Evolutionary conservation across 2,797 vertebrate genomes (phyloP).

Genomic region (Tapera naevia): DNA sequence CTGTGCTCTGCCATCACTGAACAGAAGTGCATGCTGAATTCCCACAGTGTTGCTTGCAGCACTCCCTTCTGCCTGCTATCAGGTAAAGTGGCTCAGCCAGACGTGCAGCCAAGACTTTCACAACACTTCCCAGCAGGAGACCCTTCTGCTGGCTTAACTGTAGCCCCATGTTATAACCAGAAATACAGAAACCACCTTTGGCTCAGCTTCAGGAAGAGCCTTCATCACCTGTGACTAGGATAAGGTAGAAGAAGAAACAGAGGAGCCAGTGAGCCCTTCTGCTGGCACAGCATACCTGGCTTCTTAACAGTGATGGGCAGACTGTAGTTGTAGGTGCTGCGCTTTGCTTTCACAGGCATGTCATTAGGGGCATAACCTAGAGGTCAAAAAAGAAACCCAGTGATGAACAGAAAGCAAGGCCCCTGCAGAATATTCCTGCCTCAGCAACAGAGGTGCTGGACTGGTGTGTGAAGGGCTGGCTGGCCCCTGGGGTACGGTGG

Average conservation of each 20-base stretch:
- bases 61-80: background rate
- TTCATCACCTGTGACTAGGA: background rate
- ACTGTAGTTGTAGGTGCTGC: slow-evolving; percentile 91
- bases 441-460: background rate
- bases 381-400: background rate
- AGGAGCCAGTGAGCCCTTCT: background rate
- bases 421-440: background rate
- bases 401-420: background rate
- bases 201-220: background rate
- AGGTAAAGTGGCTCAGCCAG: background rate
- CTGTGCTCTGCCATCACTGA: background rate
- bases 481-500: background rate
- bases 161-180: background rate
- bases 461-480: background rate
- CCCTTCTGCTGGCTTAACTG: background rate
- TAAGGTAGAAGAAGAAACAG: background rate
- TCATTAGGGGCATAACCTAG: slow-evolving; percentile 85
- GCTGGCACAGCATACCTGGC: slow-evolving; percentile 74
- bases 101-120: background rate
- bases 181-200: background rate
- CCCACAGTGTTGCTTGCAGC: background rate
- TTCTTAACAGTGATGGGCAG: slow-evolving; percentile 92
- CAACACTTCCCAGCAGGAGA: background rate
- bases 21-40: background rate
- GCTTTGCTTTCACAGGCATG: slow-evolving; percentile 93